A percentile compares a stretch with the other conserved stretches of the same genome.
phyloP scores from a whole-genome alignment of 2,113 vertebrate species.

The Eublepharis macularius region DNA sequence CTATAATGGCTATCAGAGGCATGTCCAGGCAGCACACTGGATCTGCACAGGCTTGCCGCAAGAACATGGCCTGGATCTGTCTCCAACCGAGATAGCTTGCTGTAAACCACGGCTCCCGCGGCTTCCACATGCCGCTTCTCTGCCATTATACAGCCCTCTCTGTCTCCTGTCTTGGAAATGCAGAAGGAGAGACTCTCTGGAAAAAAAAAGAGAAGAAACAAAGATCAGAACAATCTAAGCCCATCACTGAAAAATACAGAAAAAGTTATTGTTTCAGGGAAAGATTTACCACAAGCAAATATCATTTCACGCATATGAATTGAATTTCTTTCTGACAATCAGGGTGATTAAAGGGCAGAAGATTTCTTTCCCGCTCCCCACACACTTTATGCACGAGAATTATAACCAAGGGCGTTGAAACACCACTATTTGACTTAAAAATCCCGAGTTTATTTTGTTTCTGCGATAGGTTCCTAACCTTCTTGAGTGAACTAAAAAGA shows the following conservation, averaged over 20 bases:
- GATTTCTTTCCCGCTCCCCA: too few relatives aligned
- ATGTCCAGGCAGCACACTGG: constrained; percentile 58
- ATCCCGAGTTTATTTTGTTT: too few relatives aligned
- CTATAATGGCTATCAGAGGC: constrained; percentile 63
- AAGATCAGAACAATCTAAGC: not conserved
- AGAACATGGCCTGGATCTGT: constrained; percentile 10
- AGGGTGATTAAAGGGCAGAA: too few relatives aligned
- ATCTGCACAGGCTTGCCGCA: constrained; percentile 56
- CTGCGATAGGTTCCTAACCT: too few relatives aligned
- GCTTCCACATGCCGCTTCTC: constrained; percentile 73
- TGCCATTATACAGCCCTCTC: constrained; percentile 68
- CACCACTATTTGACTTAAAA: too few relatives aligned
- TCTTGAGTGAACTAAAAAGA: not conserved
- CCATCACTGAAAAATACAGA: not conserved
- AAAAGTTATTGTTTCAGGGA: not conserved
- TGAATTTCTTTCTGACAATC: too few relatives aligned
- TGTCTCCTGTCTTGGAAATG: accelerated
- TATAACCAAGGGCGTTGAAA: too few relatives aligned
- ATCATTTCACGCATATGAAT: too few relatives aligned
- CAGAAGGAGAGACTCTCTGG: accelerated
- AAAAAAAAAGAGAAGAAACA: accelerated
- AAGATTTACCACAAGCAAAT: too few relatives aligned
- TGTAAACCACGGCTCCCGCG: constrained; percentile 67
- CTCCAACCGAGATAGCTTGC: constrained; percentile 80
- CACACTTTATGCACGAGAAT: too few relatives aligned